Evolutionary conservation across 2,113 vertebrate species (phyloP).

Genomic region (Macquaria australasica): DNA sequence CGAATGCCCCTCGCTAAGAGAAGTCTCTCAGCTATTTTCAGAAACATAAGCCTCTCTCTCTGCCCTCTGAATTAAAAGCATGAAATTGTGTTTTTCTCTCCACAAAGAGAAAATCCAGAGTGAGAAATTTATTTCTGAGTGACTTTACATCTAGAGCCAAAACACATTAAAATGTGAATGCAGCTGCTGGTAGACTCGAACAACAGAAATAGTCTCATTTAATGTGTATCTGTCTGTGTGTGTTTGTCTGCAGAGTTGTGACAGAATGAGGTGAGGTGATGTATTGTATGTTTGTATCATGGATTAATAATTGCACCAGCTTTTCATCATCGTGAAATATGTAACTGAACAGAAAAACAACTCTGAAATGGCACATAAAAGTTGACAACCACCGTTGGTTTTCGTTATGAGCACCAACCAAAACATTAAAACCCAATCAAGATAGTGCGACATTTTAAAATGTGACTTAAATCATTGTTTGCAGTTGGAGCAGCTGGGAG

Average conservation of each 20-base stretch:
- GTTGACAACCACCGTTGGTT: too few relatives aligned
- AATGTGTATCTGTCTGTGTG: constrained; percentile 2
- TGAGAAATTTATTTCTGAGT: constrained; percentile 44
- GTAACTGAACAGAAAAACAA: neutral
- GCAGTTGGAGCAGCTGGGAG: constrained; percentile 91
- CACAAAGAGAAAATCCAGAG: constrained; percentile 56
- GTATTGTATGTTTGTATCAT: constrained; percentile 14
- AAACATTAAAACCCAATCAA: neutral
- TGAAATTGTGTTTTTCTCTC: constrained; percentile 68
- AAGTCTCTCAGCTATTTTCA: constrained; percentile 72
- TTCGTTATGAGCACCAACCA: neutral
- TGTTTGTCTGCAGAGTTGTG: constrained; percentile 25
- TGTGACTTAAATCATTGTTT: constrained; percentile 24
- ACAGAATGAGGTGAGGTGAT: constrained; percentile 41
- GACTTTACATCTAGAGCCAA: constrained; percentile 31
- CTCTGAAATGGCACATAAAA: neutral
- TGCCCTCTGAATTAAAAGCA: constrained; percentile 57
- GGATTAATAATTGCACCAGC: constrained; percentile 16
- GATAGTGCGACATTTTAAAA: neutral
- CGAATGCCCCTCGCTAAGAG: constrained; percentile 61
- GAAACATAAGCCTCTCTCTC: constrained; percentile 67
- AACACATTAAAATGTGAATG: constrained; percentile 55
- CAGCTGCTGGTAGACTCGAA: constrained; percentile 7
- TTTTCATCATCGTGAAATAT: neutral
- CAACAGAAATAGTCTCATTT: constrained; percentile 16